phyloP scores from a whole-genome alignment of 2,797 vertebrate species.

The Lateolabrax maculatus region DNA sequence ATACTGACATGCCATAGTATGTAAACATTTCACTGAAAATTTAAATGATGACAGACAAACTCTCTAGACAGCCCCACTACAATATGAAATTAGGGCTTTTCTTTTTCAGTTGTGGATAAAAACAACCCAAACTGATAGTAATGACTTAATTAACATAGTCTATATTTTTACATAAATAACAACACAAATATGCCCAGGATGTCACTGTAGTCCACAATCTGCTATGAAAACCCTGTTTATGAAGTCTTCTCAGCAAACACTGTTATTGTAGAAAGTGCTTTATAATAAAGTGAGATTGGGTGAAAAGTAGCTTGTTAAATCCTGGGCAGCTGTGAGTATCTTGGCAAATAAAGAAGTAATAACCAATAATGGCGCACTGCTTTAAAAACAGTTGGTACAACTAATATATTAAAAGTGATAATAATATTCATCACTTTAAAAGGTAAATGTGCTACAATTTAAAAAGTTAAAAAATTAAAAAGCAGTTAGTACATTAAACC shows the following conservation, averaged over 20 bases:
- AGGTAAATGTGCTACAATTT: neutral
- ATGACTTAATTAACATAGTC: neutral
- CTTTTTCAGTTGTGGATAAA: neutral
- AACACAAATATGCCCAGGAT: neutral
- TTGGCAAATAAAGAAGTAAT: conserved; percentile 23
- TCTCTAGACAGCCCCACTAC: neutral
- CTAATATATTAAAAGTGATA: neutral
- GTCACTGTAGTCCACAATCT: neutral
- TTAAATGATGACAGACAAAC: conserved; percentile 5
- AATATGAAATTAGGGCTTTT: neutral
- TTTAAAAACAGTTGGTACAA: neutral
- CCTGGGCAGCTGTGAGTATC: conserved; percentile 22
- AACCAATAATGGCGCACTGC: neutral
- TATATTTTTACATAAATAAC: neutral
- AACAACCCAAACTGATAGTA: neutral
- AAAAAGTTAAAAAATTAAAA: neutral
- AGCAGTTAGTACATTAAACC: neutral
- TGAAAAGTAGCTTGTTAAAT: conserved; percentile 50
- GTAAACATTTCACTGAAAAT: conserved; percentile 8
- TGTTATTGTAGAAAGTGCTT: neutral
- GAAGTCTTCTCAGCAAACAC: conserved; percentile 7
- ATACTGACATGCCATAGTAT: neutral
- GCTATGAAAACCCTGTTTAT: conserved; percentile 6
- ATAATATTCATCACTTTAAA: conserved; percentile 1
- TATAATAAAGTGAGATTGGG: conserved; percentile 19